Percentiles rank a stretch among this genome's conserved stretches.
These are phyloP conservation scores for Lerista edwardsae DNA, from an alignment of 2,797 vertebrate species.

Conservation along the genomic window DNA sequence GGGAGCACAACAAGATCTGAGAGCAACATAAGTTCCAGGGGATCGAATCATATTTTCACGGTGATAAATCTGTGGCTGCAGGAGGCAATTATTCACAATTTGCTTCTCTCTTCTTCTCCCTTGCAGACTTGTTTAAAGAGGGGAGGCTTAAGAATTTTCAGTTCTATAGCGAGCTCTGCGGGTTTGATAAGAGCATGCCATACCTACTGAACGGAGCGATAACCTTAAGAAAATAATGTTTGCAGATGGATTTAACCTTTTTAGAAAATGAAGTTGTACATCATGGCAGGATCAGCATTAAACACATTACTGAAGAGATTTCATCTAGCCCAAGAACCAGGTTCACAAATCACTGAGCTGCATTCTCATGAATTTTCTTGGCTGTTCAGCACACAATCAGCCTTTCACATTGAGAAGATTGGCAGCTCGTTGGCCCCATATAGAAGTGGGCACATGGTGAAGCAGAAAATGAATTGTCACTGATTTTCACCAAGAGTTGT, in stretches of 20 bases:
- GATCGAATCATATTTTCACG: constrained; percentile 55
- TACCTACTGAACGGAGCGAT: constrained; percentile 43
- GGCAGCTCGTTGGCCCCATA: background rate
- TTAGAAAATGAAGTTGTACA: constrained; percentile 16
- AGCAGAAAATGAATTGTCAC: background rate
- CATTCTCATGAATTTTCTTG: background rate
- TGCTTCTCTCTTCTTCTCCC: constrained; percentile 35
- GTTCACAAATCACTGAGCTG: background rate
- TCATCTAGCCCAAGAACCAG: constrained; percentile 10
- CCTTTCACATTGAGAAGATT: background rate
- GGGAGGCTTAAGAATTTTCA: constrained; percentile 46
- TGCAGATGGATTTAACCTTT: constrained; percentile 50
- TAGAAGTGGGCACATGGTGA: background rate
- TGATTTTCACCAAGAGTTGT: background rate
- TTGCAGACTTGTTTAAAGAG: constrained; percentile 5
- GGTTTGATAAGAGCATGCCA: constrained; percentile 44
- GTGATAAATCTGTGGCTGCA: constrained; percentile 56
- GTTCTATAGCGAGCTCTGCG: constrained; percentile 39
- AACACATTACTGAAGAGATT: constrained; percentile 18
- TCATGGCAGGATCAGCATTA: constrained; percentile 33
- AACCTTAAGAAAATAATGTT: constrained; percentile 29
- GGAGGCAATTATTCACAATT: constrained; percentile 52
- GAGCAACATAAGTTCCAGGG: constrained; percentile 38
- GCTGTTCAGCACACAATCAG: no score
- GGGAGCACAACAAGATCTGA: constrained; percentile 40